Evolutionary conservation across 1,140 invertebrate genomes (phyloP).

Genomic region (Delia radicum): DNA sequence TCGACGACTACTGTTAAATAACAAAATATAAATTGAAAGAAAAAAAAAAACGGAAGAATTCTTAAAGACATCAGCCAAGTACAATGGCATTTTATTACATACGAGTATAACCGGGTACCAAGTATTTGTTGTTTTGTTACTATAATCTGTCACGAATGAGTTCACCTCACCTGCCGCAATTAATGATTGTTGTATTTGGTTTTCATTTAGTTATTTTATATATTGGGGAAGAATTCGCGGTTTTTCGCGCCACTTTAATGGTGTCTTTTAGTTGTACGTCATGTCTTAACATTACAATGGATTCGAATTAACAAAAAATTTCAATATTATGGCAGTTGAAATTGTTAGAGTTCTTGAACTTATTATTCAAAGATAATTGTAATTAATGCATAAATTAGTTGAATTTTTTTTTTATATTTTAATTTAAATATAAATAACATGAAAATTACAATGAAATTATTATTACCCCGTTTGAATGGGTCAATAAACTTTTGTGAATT

Average conservation of each 20-base stretch:
- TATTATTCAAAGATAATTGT: neutral
- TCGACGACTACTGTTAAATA: neutral
- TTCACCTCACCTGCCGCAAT: conserved; percentile 23
- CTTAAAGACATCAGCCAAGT: conserved; percentile 3
- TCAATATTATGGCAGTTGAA: neutral
- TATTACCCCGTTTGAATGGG: no score
- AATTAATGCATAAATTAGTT: conserved; percentile 1
- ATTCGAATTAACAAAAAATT: neutral
- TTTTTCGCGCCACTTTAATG: conserved; percentile 15
- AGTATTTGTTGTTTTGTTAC: neutral
- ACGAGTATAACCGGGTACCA: neutral
- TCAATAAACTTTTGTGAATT: no score
- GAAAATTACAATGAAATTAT: neutral
- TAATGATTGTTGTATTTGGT: neutral
- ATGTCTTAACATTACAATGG: neutral
- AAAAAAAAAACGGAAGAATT: conserved; percentile 5
- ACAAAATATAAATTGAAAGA: neutral
- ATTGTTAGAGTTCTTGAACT: neutral
- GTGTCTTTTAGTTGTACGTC: neutral
- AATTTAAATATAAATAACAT: conserved; percentile 5
- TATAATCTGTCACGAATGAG: conserved; percentile 22
- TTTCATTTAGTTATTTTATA: neutral
- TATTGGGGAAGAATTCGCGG: conserved; percentile 20
- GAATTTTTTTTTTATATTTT: neutral
- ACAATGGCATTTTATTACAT: conserved; percentile 13